Evolutionary conservation across 2,113 vertebrate species (phyloP), one percentile per base, ranked within the genome.

Genomic region (Salvelinus alpinus): DNA sequence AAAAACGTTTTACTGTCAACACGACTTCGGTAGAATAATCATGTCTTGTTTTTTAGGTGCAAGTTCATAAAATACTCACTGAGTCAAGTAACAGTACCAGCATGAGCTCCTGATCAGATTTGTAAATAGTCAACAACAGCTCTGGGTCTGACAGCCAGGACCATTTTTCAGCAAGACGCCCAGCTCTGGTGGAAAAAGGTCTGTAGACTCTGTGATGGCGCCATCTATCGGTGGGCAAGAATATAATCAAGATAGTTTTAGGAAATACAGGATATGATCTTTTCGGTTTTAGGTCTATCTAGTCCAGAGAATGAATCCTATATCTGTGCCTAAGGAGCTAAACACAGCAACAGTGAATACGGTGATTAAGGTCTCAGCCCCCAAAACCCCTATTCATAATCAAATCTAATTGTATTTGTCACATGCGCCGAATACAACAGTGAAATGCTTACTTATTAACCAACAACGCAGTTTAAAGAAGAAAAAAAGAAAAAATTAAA

Each of bases 211-310:
- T 72, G 4, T 47, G 60, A 79, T 16, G 67, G 86, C 4, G 91
- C 85, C 90, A 67, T 51, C 86, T 89, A 86, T 60, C 86, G 90
- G 88, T 68, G 65, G 60, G 25, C 13, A 18, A 18, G 16, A 54
- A 54, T 54, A 18, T 0, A 54, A 54, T 54, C 12, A 44, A 12
- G 38, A 44, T 11, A 44, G 9, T 44, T 44, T 11, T 11, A 44
- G 9, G 38, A 44, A 12, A 12, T 44, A 9, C 38, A 2, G 38
- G 8, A 44, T 44, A 44, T 44, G 38, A 11, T 34, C 9, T 9
- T 44, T 44, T 44, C 9, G 38, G 9, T 44, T 44, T 44, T 11
- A 44, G 38, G 9, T 44, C 38, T 44, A 44, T 44, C 9, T 44
- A 44, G 38, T 44, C 38, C 38, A 11, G 38, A 44, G 9, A 12